Conservation (phyloP, 2,113 vertebrate species). For the Campylorhamphus procurvoides region DNA sequence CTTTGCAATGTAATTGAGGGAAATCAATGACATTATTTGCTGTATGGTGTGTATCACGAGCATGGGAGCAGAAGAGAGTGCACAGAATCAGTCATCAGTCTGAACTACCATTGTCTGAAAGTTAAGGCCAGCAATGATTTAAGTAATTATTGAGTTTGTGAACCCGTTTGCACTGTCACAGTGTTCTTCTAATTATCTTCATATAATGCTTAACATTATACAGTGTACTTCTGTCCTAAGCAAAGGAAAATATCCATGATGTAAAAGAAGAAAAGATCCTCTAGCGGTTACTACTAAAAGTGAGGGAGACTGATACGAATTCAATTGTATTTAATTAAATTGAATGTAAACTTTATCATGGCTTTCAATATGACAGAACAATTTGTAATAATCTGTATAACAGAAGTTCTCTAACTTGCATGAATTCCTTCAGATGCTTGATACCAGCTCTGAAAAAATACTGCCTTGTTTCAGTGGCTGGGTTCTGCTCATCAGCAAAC, state of each 20-base stretch:
- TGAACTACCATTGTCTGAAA: not conserved
- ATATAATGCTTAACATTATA: not conserved
- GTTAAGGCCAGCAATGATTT: not conserved
- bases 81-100: not conserved
- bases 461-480: not conserved
- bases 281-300: not conserved
- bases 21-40: conserved; percentile 66
- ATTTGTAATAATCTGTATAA: not conserved
- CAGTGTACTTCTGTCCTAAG: not conserved
- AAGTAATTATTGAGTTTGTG: not conserved
- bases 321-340: not conserved
- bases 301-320: not conserved
- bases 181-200: not conserved
- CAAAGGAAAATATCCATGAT: not conserved
- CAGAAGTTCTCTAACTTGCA: not conserved
- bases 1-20: conserved; percentile 62
- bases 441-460: not conserved
- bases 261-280: not conserved
- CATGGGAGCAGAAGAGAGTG: not conserved
- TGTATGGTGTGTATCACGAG: conserved; percentile 32
- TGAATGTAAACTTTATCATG: not conserved
- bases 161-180: not conserved
- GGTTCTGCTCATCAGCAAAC: not conserved
- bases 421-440: not conserved
- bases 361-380: not conserved